Conservation (phyloP, 2,797 vertebrate species). For the Crenichthys baileyi region DNA sequence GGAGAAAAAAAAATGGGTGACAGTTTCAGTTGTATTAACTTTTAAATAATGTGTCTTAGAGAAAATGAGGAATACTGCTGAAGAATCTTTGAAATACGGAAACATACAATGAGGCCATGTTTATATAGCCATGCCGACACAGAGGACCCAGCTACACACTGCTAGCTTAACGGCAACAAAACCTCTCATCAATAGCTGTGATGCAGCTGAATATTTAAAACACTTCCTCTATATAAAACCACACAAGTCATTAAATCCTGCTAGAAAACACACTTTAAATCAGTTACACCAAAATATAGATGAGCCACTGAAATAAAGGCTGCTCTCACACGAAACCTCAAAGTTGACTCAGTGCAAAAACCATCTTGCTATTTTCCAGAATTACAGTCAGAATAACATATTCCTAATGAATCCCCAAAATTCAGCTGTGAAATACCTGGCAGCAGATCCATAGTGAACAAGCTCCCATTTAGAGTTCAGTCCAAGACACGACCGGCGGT, state of each 20-base stretch:
- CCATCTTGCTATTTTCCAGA: not conserved
- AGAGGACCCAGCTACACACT: conserved; percentile 23
- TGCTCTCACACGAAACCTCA: not conserved
- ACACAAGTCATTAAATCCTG: conserved; percentile 25
- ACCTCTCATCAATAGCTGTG: conserved; percentile 33
- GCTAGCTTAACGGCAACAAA: conserved; percentile 15
- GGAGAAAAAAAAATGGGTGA: not conserved
- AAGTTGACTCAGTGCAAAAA: not conserved
- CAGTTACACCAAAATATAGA: conserved; percentile 2
- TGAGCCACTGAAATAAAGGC: not conserved
- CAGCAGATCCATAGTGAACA: conserved; percentile 76
- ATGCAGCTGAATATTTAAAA: conserved; percentile 24
- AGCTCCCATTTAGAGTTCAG: conserved; percentile 77
- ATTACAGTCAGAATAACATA: not conserved
- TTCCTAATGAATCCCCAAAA: conserved; percentile 1
- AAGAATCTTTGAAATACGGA: not conserved
- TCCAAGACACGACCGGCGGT: conserved; percentile 62
- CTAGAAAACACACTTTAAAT: conserved; percentile 10
- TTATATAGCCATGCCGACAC: conserved; percentile 39
- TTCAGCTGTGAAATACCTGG: conserved; percentile 73
- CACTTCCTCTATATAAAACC: conserved; percentile 19
- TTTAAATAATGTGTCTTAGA: not conserved
- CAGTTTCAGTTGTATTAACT: not conserved
- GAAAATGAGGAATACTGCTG: not conserved
- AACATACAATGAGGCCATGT: conserved; percentile 20